Evolutionary conservation across 1,140 invertebrate species (phyloP).

Genomic region (Lasioglossum albipes): DNA sequence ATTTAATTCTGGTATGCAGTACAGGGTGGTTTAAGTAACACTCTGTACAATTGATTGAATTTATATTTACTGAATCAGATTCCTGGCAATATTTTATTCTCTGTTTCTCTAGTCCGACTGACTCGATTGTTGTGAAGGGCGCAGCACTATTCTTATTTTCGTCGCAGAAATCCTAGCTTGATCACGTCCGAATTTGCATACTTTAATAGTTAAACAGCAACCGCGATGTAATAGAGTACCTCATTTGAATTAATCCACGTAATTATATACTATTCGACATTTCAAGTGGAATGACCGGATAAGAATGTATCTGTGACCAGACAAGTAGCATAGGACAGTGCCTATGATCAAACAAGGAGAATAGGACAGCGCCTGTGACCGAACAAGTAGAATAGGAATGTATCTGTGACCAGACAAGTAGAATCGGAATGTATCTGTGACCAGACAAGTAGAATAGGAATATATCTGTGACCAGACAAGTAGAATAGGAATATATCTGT

Average conservation of each 20-base stretch:
- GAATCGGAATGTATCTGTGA: too few relatives aligned
- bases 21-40: constrained; percentile 2
- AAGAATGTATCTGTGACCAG: not conserved
- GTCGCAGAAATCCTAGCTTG: constrained; percentile 52
- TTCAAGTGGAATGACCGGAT: not conserved
- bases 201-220: not conserved
- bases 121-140: not conserved
- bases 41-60: not conserved
- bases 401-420: too few relatives aligned
- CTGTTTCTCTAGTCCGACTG: not conserved
- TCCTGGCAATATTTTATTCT: constrained; percentile 38
- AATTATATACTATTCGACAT: too few relatives aligned
- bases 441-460: too few relatives aligned
- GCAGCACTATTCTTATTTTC: constrained; percentile 10
- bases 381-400: not conserved
- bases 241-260: too few relatives aligned
- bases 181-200: constrained; percentile 8
- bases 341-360: too few relatives aligned
- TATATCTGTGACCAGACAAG: too few relatives aligned
- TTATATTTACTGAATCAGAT: constrained; percentile 29
- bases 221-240: too few relatives aligned
- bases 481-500: too few relatives aligned
- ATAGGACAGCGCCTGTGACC: too few relatives aligned
- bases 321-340: too few relatives aligned
- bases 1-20: not conserved